These are phyloP conservation scores for Chlorodrepanis virens DNA, from an alignment of 2,113 vertebrate genomes.

Conservation along the genomic window DNA sequence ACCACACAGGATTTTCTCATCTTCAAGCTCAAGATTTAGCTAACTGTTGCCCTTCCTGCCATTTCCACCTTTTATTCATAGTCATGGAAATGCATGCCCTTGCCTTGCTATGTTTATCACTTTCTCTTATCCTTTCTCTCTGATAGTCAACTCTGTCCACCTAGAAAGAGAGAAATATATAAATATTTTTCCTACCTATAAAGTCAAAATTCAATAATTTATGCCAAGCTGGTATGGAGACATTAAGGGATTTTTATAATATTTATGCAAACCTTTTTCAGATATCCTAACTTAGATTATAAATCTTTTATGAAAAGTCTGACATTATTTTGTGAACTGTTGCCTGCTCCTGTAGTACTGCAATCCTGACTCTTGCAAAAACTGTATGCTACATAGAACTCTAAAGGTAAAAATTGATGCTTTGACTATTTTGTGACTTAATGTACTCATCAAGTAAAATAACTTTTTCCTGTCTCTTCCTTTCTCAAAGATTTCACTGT, in stretches of 20 bases:
- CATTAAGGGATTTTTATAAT: rapidly evolving
- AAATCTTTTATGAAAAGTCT: background rate
- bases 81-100: background rate
- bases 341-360: background rate
- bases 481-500: background rate
- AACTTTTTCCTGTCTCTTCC: background rate
- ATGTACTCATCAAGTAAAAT: background rate
- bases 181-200: background rate
- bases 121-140: background rate
- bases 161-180: background rate
- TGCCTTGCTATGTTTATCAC: background rate
- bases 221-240: background rate
- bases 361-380: background rate
- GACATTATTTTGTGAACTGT: background rate
- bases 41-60: background rate
- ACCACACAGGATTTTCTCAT: background rate
- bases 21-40: background rate
- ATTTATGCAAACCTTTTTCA: background rate
- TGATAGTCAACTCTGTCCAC: background rate
- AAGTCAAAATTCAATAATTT: background rate
- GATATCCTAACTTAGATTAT: background rate
- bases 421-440: background rate
- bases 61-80: background rate
- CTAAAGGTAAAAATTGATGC: background rate
- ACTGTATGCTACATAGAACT: background rate